Evolutionary conservation across 2,113 vertebrate genomes (phyloP), one percentile per base, ranked within the genome.

Genomic region (Verasper variegatus): DNA sequence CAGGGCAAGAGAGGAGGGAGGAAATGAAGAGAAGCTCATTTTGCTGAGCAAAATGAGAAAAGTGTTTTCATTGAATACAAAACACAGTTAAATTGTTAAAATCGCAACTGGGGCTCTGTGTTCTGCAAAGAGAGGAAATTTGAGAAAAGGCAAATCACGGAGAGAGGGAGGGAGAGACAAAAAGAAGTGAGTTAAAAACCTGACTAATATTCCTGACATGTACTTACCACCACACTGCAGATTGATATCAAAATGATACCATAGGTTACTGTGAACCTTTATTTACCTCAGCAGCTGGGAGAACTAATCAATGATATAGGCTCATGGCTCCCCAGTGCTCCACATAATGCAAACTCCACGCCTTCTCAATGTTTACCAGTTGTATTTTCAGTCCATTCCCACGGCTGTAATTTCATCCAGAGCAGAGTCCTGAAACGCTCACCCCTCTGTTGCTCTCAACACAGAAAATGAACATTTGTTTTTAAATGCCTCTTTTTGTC

Each of bases 21-120:
- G 15, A 66, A 69, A 69, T 8, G 67, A 47, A 66, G 21, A 65
- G 23, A 45, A 20, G 54, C 60, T 56, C 14, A 42, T 62, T 73
- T 81, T 57, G 18, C 51, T 17, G 17, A 69, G 70, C 31, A 59
- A 73, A 69, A 64, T 52, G 20, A 68, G 57, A 21, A 54, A 52
- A 76, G 31, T 57, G 20, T 18, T 65, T 60, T 37, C 45, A 64
- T 57, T 9, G 10, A 65, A 74, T 31, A 20, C 35, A 55, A 65
- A 68, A 54, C 51, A 11, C 7, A 3, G 15, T 35, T 55, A 21
- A 55, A 42, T 12, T 73, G 52, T 45, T 68, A n/a, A 45, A 45
- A 52, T 77, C 23, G 58, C 45, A 69, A 6, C 52, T 47, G 47
- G 13, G 23, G 31, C 52, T 69, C 4, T 18, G 45, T 35, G n/a